Base-by-base conservation (phyloP, 2,797 vertebrate genomes). In the Dendrocincla tyrannina region DNA sequence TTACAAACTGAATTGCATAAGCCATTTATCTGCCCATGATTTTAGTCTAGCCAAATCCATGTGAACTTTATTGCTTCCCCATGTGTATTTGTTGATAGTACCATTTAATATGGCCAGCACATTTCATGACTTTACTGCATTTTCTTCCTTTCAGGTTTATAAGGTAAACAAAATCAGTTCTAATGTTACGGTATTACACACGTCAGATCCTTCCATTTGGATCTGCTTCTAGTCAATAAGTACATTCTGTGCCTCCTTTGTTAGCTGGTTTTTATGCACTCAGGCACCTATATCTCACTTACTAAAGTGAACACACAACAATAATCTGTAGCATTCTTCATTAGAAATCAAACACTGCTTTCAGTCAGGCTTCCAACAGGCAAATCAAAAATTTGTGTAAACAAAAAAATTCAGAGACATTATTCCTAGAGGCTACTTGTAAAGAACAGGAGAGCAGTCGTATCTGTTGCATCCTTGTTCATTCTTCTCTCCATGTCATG, bases 151-250 rank as follows among this genome's bases (percentile, higher is more conserved):
- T 83, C 37, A 72, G 69, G 68, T 89, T 92, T 95, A 85, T 93
- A 86, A 93, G 93, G 74, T 72, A 92, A 96, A 95, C 86, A 89
- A 82, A 96, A 97, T 97, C 97, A 96, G 96, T 97, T 95, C 87
- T 68, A 66, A 89, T 37, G 42, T 86, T 91, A 58, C 2, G 13
- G 81, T 50, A 68, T 33, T 86, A 78, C 85, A 70, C 81, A 81
- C 85, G 89, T 89, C 85, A 78, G 76, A 86, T 93, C 67, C 80
- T 76, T 95, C 85, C 9, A 5, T 53, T 81, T 69, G 78, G 90
- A 75, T 37, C 60, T 58, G 67, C 88, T 88, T 47, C 47, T 23
- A 32, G 46, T 88, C 66, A 76, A 5, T 58, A 86, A 89, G 33
- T 30, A 78, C 47, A 50, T 89, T 68, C 68, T 93, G 79, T 58